phyloP scores from a whole-genome alignment of 1,140 invertebrate genomes.

The Helicoverpa zea region DNA sequence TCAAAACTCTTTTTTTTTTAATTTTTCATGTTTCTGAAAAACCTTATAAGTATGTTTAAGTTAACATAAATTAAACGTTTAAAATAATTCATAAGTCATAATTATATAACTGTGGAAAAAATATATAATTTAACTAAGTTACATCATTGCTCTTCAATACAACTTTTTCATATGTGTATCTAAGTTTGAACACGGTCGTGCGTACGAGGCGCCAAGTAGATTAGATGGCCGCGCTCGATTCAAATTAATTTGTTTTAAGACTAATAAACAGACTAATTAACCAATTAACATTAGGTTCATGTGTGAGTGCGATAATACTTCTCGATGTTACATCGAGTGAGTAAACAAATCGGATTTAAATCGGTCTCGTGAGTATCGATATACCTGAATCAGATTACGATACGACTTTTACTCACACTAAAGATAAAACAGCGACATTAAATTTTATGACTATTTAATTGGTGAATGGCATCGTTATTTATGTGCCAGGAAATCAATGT shows the following conservation, averaged over 20 bases:
- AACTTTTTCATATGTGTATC: conserved; percentile 24
- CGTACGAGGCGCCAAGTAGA: conserved; percentile 60
- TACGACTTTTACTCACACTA: conserved; percentile 23
- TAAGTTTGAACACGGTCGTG: conserved; percentile 52
- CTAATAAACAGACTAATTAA: conserved; percentile 66
- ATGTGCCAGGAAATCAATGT: neutral
- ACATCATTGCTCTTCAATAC: neutral
- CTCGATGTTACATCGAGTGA: conserved; percentile 30
- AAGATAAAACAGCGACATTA: conserved; percentile 1
- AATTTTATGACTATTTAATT: conserved; percentile 28
- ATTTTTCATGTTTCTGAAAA: too few relatives aligned
- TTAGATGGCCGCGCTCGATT: conserved; percentile 57
- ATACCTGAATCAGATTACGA: conserved; percentile 11
- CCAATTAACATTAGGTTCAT: conserved; percentile 63
- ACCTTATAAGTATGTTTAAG: too few relatives aligned
- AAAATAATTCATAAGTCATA: too few relatives aligned
- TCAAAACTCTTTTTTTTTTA: too few relatives aligned
- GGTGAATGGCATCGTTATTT: conserved; percentile 17
- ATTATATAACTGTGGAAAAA: too few relatives aligned
- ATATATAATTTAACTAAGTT: neutral
- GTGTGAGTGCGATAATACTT: conserved; percentile 36
- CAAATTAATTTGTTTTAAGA: conserved; percentile 63
- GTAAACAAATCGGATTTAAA: conserved; percentile 54
- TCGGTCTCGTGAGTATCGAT: neutral
- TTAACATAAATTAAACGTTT: too few relatives aligned